Percentiles rank a stretch among this genome's conserved stretches.
Evolutionary conservation across 2,797 vertebrate species (phyloP).

Genomic region (Centroberyx gerrardi): DNA sequence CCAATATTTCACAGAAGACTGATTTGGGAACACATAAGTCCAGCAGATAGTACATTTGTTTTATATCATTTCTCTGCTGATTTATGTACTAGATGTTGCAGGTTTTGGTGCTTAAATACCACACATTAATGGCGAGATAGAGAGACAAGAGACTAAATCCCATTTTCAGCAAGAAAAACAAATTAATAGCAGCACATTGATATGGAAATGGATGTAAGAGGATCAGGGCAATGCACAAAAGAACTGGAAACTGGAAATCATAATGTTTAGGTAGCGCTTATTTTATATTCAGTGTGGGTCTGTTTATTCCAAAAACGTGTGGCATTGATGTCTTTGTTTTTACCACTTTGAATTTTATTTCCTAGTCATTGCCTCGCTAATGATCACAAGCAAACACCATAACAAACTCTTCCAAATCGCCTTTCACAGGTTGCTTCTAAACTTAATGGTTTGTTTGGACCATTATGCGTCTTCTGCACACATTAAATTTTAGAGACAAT

Average conservation of each 20-base stretch:
- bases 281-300: slow-evolving; percentile 7
- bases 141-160: neutral
- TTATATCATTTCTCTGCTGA: neutral
- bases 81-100: neutral
- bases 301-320: slow-evolving; percentile 34
- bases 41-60: slow-evolving; percentile 1
- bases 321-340: slow-evolving; percentile 40
- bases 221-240: neutral
- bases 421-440: slow-evolving; percentile 43
- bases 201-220: neutral
- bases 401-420: slow-evolving; percentile 18
- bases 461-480: slow-evolving; percentile 31
- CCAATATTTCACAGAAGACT: slow-evolving; percentile 27
- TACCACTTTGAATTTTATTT: slow-evolving; percentile 37
- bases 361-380: slow-evolving; percentile 23
- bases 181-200: slow-evolving; percentile 1
- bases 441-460: slow-evolving; percentile 59
- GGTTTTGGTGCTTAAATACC: neutral
- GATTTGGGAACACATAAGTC: neutral
- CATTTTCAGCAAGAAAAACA: neutral
- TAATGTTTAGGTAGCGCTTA: neutral
- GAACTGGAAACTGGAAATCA: neutral
- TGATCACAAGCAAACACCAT: slow-evolving; percentile 16
- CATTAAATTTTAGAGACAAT: slow-evolving; percentile 37
- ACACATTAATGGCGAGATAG: neutral